phyloP scores from a whole-genome alignment of 2,797 vertebrate genomes.

The Myotis vivesi region DNA sequence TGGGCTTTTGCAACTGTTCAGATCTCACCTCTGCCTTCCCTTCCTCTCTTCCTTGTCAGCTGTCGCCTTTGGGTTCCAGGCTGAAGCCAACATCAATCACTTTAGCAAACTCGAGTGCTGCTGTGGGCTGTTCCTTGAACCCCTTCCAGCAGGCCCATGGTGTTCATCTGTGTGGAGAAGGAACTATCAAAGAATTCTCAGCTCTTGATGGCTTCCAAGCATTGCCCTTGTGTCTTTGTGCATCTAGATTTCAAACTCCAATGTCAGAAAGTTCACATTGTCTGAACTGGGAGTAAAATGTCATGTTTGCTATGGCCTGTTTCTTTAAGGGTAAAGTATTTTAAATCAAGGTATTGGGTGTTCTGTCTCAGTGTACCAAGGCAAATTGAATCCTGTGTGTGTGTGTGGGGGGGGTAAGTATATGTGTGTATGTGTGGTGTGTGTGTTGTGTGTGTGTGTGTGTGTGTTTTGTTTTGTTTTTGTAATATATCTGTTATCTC shows the following conservation, averaged over 20 bases:
- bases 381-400: not conserved
- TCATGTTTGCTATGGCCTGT: not conserved
- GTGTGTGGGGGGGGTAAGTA: too few species aligned
- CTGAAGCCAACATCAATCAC: conserved; percentile 54
- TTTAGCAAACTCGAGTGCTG: conserved; percentile 27
- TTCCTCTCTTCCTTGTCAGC: conserved; percentile 47
- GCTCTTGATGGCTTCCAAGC: not conserved
- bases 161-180: conserved; percentile 56
- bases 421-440: too few species aligned
- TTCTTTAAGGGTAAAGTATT: conserved; percentile 50
- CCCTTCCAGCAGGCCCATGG: conserved; percentile 53
- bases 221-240: not conserved
- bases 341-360: not conserved
- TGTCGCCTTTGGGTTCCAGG: conserved; percentile 38
- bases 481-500: not conserved
- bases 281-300: conserved; percentile 27
- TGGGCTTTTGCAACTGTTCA: conserved; percentile 47
- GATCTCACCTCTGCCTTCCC: not conserved
- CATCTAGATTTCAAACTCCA: conserved; percentile 15
- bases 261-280: conserved; percentile 33
- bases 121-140: conserved; percentile 64
- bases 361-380: conserved; percentile 26
- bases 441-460: too few species aligned
- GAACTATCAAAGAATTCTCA: not conserved
- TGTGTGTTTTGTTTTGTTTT: not conserved